Evolutionary conservation across 2,797 vertebrate species (phyloP), one percentile per base, ranked within the genome.

Genomic region (Argyrosomus regius): DNA sequence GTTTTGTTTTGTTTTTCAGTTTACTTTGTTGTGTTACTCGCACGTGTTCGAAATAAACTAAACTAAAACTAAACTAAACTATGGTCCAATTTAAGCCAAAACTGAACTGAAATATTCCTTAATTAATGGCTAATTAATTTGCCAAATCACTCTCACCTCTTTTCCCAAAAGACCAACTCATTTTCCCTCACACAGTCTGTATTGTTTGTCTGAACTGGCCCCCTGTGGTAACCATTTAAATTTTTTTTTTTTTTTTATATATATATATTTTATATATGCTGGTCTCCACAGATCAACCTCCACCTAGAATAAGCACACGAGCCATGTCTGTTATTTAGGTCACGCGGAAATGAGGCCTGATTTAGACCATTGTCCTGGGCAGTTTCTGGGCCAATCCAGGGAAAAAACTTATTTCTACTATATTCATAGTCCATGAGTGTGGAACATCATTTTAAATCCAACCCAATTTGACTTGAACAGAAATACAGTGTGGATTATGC

Each of bases 391-490:
- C 56, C 71, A 75, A 52, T 12, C 52, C 6, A 9, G 41, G 50
- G 13, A 75, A 68, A 56, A 28, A 22, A 18, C 10, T 46, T 57
- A 72, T 74, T 81, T 70, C 16, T 45, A 22, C 35, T 78, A 62
- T 35, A 67, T 80, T 84, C 54, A 69, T 52, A 41, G 71, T 77
- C 62, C 72, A 52, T 56, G 71, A 80, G 52, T 80, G 62, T 68
- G 58, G 67, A 80, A 80, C 67, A 82, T 85, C 81, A 61, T 71
- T 82, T 77, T 77, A 57, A 75, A 50, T 12, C 77, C 85, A 72
- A 26, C 60, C 69, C 72, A 85, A 73, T 86, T 76, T 83, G 54
- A 77, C 59, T 80, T 26, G 24, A 77, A 68, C 64, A 73, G 60
- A 41, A 83, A 81, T 48, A 63, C 68, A 56, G 63, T 75, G 57